Evolutionary conservation across 2,888 invertebrate genomes (phyloP), one percentile per base, ranked within the genome.

Genomic region (Argyra leucocephala): DNA sequence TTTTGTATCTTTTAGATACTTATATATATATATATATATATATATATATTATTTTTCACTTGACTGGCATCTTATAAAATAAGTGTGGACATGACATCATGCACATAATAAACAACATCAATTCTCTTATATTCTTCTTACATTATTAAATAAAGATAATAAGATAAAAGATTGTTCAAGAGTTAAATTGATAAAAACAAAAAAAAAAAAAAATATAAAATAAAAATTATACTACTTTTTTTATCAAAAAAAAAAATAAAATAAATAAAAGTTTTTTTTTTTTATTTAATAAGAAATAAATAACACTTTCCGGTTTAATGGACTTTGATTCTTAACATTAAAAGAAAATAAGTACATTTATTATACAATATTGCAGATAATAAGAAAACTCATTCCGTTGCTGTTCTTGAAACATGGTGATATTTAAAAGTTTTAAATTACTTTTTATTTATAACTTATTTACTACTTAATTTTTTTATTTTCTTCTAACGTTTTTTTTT

Each of bases 81-180:
- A 48, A 48, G 48, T 48, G 48, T 48, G 48, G 48, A 48, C 48
- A 48, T 48, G 48, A 48, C 48, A 48, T 48, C 48, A 5, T 48
- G 9, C 15, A 7, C 7, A 48, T 18, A 48, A 48, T 48, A 48
- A 48, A 48, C 18, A 48, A 48, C 15, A 48, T 31, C 31, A 31
- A 31, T 31, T 31, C 48, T 18, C 18, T 18, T 31, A 31, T 5
- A 7, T 31, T 31, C 31, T 31, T 48, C 18, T 48, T 48, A 48
- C 18, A 15, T 48, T 48, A 48, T 48, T 48, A 48, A 48, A 48
- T 18, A 48, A 15, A 18, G 48, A 15, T 48, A 48, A 48, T 48
- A 48, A 48, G 48, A 48, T 48, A 48, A 48, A 48, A 48, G 48
- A 48, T 48, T 48, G 48, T 48, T 48, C 18, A 48, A 48, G 48